Evolutionary conservation across 2,888 invertebrate species (phyloP).

Genomic region (Oasisia sp.): DNA sequence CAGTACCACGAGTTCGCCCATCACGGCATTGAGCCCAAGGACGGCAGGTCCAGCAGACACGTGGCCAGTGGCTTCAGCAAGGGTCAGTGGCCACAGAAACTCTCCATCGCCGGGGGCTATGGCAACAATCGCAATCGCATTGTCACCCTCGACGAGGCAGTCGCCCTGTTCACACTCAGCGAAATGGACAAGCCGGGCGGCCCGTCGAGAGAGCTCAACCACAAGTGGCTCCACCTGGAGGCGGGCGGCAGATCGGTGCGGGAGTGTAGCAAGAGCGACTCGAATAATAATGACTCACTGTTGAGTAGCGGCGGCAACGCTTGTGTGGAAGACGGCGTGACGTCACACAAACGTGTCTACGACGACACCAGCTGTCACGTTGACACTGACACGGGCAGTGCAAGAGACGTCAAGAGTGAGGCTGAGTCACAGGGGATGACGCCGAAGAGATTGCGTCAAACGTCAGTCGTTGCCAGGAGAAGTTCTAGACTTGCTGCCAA

Average conservation of each 20-base stretch:
- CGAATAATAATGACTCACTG: not conserved
- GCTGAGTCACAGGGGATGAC: not conserved
- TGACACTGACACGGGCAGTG: not conserved
- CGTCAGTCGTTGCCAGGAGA: not conserved
- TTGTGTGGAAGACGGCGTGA: not conserved
- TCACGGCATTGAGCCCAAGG: constrained; percentile 41
- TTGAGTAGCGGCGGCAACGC: not conserved
- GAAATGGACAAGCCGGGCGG: constrained; percentile 18
- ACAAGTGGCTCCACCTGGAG: not conserved
- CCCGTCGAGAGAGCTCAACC: not conserved
- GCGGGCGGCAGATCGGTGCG: not conserved
- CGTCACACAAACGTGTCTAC: not conserved
- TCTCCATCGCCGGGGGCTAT: not conserved
- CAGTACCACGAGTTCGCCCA: constrained; percentile 53
- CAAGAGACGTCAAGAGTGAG: not conserved
- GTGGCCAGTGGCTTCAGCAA: not conserved
- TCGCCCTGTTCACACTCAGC: constrained; percentile 17
- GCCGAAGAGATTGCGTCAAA: not conserved
- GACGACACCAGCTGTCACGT: not conserved
- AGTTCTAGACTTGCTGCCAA: not conserved
- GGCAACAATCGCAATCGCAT: not conserved
- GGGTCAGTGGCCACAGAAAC: not conserved
- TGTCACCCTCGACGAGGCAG: constrained; percentile 19
- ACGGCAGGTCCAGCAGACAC: constrained; percentile 27
- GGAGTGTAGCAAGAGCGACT: not conserved